Conservation (phyloP, 2,113 vertebrate species). For the Pontoporia blainvillei region DNA sequence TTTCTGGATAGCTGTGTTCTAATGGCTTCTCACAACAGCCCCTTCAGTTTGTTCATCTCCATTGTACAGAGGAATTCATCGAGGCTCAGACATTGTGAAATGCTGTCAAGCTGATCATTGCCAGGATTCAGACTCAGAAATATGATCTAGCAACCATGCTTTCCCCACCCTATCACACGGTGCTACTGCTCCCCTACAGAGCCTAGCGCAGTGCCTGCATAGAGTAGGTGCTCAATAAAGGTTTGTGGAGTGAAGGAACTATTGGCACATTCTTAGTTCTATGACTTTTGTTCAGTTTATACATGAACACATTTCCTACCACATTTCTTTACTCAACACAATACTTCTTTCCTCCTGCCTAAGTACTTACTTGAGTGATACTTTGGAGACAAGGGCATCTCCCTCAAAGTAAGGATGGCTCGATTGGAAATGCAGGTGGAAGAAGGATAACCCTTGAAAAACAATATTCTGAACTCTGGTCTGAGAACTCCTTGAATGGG, state of each 20-base stretch:
- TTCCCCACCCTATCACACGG: accelerated
- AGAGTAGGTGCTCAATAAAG: neutral
- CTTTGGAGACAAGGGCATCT: neutral
- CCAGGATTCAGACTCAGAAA: neutral
- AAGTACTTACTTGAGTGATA: neutral
- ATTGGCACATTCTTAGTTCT: neutral
- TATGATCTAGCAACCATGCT: neutral
- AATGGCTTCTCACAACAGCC: neutral
- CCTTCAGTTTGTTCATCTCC: neutral
- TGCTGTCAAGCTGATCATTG: neutral
- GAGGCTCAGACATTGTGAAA: neutral
- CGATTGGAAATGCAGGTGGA: neutral
- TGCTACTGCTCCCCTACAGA: neutral
- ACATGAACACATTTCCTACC: neutral
- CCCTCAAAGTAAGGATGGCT: neutral
- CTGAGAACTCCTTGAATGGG: neutral
- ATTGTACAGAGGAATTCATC: neutral
- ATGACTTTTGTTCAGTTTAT: neutral
- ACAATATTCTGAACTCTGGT: neutral
- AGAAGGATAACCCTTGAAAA: neutral
- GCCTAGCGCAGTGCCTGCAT: neutral
- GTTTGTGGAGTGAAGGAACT: neutral
- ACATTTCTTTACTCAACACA: neutral
- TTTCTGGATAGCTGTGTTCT: neutral
- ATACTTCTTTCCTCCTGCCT: neutral